Conservation (phyloP, 2,888 invertebrate species). For the Agrotis ipsilon region DNA sequence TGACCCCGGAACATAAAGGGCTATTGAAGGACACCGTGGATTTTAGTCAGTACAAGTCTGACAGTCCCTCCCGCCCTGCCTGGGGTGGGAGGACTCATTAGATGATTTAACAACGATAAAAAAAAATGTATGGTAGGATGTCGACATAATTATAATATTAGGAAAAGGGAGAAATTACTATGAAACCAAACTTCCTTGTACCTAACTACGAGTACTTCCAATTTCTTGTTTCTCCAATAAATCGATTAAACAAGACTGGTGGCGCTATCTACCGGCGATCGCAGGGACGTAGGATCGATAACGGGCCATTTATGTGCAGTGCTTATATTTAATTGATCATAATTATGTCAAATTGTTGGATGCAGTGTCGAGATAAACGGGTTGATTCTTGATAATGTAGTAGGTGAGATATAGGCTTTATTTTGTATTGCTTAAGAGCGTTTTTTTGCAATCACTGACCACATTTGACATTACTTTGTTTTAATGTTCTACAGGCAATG, state of each 20-base stretch:
- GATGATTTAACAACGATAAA: no score
- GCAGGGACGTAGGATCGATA: constrained; percentile 1
- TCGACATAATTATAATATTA: no score
- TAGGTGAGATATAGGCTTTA: background rate
- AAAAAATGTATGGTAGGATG: no score
- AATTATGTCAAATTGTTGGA: constrained; percentile 23
- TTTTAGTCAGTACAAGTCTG: no score
- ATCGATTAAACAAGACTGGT: constrained; percentile 2
- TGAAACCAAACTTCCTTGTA: no score
- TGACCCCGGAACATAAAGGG: no score
- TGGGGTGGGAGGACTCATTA: no score
- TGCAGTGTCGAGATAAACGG: constrained; percentile 10
- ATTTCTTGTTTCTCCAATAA: background rate
- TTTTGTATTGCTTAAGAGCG: background rate
- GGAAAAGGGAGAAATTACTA: no score
- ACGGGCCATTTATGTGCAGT: constrained; percentile 3
- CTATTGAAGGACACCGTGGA: no score
- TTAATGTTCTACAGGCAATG: background rate
- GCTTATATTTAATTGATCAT: constrained; percentile 18
- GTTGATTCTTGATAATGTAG: background rate
- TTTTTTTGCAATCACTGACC: background rate
- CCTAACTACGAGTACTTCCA: background rate
- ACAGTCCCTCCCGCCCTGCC: no score
- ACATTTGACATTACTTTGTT: no score
- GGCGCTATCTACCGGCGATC: constrained; percentile 22